phyloP scores from a whole-genome alignment of 2,797 vertebrate genomes.

The Falco concolor region DNA sequence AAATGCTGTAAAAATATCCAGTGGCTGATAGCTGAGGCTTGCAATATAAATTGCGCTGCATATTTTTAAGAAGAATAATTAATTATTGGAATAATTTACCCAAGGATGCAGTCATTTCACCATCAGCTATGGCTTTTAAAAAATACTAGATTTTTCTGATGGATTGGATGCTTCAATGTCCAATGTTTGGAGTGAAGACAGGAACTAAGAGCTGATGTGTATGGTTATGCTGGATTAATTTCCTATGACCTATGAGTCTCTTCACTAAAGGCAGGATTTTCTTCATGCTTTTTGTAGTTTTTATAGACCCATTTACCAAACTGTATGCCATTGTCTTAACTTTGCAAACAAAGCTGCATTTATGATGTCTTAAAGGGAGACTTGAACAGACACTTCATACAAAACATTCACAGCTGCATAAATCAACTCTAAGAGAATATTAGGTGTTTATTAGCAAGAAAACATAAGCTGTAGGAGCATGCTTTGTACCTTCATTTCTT shows the following conservation, averaged over 20 bases:
- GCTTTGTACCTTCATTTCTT: slow-evolving; percentile 28
- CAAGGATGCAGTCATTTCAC: neutral
- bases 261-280: neutral
- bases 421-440: slow-evolving; percentile 8
- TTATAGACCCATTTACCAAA: neutral
- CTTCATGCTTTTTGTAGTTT: neutral
- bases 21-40: neutral
- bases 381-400: slow-evolving; percentile 23
- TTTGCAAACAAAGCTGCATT: slow-evolving; percentile 29
- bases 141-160: neutral
- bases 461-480: neutral
- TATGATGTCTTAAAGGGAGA: slow-evolving; percentile 24
- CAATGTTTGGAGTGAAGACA: neutral
- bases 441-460: slow-evolving; percentile 37
- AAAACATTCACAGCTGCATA: slow-evolving; percentile 41
- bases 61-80: neutral
- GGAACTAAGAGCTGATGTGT: neutral
- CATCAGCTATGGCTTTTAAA: neutral
- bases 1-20: neutral
- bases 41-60: neutral
- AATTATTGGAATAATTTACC: neutral
- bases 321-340: neutral
- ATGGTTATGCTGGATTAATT: neutral
- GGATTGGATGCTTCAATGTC: neutral
- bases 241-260: neutral